These are phyloP conservation scores for Operophtera brumata DNA, from an alignment of 2,888 invertebrate species.

Conservation along the genomic window DNA sequence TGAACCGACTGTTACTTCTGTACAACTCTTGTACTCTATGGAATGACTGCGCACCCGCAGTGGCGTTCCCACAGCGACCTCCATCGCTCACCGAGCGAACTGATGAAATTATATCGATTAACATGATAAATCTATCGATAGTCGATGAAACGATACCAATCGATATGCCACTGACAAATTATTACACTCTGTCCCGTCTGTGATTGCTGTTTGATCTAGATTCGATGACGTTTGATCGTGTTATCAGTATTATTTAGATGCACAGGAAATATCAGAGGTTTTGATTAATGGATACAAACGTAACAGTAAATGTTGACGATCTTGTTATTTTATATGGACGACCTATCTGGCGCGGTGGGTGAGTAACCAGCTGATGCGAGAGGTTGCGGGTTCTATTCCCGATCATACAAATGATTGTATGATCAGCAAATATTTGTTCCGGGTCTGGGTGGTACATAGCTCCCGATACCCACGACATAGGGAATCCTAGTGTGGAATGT, in stretches of 20 bases:
- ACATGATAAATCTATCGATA: constrained; percentile 76
- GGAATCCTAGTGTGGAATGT: too few relatives aligned
- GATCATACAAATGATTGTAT: too few relatives aligned
- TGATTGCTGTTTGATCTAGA: constrained; percentile 41
- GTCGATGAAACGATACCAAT: constrained; percentile 55
- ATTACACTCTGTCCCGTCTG: constrained; percentile 61
- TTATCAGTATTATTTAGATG: constrained; percentile 4
- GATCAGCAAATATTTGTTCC: too few relatives aligned
- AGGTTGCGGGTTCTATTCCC: too few relatives aligned
- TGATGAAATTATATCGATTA: constrained; percentile 80
- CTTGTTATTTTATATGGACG: too few relatives aligned
- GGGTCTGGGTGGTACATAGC: too few relatives aligned
- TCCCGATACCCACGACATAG: too few relatives aligned
- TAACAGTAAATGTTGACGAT: too few relatives aligned
- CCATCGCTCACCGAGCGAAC: constrained; percentile 71
- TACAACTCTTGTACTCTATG: constrained; percentile 44
- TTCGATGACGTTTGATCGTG: constrained; percentile 40
- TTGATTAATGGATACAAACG: not conserved
- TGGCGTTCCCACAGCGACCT: constrained; percentile 76
- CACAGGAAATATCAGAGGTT: not conserved
- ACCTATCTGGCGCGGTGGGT: too few relatives aligned
- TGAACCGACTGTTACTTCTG: too few relatives aligned
- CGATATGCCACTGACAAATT: constrained; percentile 75
- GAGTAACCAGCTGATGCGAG: too few relatives aligned
- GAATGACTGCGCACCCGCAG: constrained; percentile 71